Evolutionary conservation across 2,888 invertebrate species (phyloP), one percentile per base, ranked within the genome.

Genomic region (Drosophila multiciliata): DNA sequence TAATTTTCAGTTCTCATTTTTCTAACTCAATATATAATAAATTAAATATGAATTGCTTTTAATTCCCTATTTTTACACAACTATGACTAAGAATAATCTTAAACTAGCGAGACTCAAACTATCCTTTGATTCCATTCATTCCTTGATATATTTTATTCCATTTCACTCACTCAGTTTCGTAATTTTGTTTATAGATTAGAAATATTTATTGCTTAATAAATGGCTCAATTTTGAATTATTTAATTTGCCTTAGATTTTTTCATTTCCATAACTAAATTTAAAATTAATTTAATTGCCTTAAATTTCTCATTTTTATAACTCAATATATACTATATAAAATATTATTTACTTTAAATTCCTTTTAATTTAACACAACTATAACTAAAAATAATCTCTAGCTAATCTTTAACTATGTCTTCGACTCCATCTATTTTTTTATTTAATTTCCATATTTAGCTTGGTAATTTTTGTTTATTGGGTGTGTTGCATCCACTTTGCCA

Each of bases 401-500:
- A 3, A 20, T 42, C 1, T 42, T 42, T 1, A 42, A 12, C 42
- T 3, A 12, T 7, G 12, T 8, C 17, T 3, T 17, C 17, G 38
- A 17, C 38, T 8, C 17, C 38, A 17, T 38, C 2, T 17, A 3
- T 2, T 1, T 23, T 23, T 23, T 48, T 15, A 48, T 8, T 48
- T 48, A 23, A 48, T 26, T 9, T 48, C 17, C 15, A 1, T 26
- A 23, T 3, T 26, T 12, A 26, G 48, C 23, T 48, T 48, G 15
- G 17, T 2, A 9, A 29, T 36, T 60, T 60, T 66, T 74, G 79
- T 52, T 54, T 63, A 38, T 50, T 86, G 83, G 83, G 83, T 79
- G 72, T 33, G 23, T 69, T n/a, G 15, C 8, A 5, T 32, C 17
- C 58, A 63, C 55, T 67, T 76, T 62, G 69, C 62, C 68, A 74